Conservation (phyloP, 92 coral and sea anemone genomes). For the Porites lobata region DNA sequence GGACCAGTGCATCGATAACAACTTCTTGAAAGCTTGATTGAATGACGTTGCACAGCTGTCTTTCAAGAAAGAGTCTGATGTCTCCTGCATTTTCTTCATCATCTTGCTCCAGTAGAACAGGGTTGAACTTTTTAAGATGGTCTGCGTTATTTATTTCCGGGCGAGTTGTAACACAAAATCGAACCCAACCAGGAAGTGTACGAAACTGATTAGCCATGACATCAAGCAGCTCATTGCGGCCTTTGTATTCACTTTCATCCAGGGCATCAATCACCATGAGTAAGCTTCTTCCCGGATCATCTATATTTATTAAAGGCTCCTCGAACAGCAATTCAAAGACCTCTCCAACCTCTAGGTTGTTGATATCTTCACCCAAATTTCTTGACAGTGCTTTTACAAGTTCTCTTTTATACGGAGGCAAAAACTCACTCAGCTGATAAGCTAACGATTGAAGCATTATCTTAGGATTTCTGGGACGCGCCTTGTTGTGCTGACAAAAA, state of each 20-base stretch:
- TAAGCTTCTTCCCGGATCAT: too few species aligned
- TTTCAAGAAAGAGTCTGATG: too few species aligned
- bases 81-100: not conserved
- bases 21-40: too few species aligned
- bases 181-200: slow-evolving; percentile 62
- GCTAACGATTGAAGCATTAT: slow-evolving; percentile 69
- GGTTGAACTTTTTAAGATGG: slow-evolving; percentile 23
- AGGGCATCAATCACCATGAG: too few species aligned
- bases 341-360: slow-evolving; percentile 27
- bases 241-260: slow-evolving; percentile 31
- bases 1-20: too few species aligned
- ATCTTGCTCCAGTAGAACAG: slow-evolving; percentile 38
- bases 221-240: slow-evolving; percentile 42
- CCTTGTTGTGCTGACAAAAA: slow-evolving; percentile 57
- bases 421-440: slow-evolving; percentile 34
- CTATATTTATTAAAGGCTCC: slow-evolving; percentile 16
- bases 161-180: slow-evolving; percentile 68
- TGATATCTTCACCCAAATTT: slow-evolving; percentile 9
- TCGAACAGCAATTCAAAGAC: slow-evolving; percentile 50
- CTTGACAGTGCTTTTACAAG: slow-evolving; percentile 47
- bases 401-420: slow-evolving; percentile 44
- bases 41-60: too few species aligned
- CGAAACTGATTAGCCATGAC: slow-evolving; percentile 48
- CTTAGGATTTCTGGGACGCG: slow-evolving; percentile 50
- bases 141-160: slow-evolving; percentile 44